Evolutionary conservation across 2,888 invertebrate species (phyloP).

Genomic region (Volucella inanis): DNA sequence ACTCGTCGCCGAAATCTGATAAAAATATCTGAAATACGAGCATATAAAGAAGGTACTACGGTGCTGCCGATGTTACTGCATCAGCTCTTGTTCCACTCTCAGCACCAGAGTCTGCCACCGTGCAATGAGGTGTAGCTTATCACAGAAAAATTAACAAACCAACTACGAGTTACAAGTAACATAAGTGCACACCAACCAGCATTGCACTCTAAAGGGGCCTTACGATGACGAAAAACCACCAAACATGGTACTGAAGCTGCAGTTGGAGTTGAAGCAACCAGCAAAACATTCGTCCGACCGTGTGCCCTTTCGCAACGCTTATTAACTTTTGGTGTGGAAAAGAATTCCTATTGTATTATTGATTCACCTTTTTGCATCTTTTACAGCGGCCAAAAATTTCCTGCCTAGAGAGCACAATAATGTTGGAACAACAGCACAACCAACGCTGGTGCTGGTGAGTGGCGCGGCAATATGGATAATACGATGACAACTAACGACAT

Average conservation of each 20-base stretch:
- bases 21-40: slow-evolving; percentile 49
- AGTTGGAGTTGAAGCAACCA: background rate
- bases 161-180: slow-evolving; percentile 9
- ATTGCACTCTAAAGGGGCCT: background rate
- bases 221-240: slow-evolving; percentile 43
- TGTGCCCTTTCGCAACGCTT: slow-evolving; percentile 65
- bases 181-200: slow-evolving; percentile 15
- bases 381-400: slow-evolving; percentile 31
- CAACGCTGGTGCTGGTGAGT: background rate
- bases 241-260: slow-evolving; percentile 18
- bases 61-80: background rate
- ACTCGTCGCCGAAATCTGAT: slow-evolving; percentile 66
- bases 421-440: slow-evolving; percentile 46
- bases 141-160: slow-evolving; percentile 56
- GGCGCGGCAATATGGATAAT: slow-evolving; percentile 32
- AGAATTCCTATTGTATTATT: slow-evolving; percentile 71
- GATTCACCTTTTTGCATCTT: slow-evolving; percentile 64
- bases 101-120: background rate
- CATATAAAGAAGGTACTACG: slow-evolving; percentile 35
- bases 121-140: slow-evolving; percentile 36
- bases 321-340: slow-evolving; percentile 71
- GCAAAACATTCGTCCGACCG: background rate
- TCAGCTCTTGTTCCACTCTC: background rate
- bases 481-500: slow-evolving; percentile 5
- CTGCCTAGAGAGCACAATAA: slow-evolving; percentile 22